These are phyloP conservation scores for Bos indicus DNA, from an alignment of 2,113 vertebrate species.

Conservation along the genomic window DNA sequence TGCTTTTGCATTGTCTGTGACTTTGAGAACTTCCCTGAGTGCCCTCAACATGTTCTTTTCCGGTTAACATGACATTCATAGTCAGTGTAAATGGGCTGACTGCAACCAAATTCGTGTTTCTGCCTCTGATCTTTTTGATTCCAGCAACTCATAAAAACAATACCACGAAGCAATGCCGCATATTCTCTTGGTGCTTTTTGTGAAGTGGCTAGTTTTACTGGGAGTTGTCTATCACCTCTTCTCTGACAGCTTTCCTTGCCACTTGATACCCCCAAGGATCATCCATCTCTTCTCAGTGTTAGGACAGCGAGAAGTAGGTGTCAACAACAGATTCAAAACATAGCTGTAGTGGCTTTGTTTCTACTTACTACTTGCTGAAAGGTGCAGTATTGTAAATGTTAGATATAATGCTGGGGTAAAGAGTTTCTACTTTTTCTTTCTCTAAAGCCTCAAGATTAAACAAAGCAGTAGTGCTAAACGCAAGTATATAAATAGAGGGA, in stretches of 20 bases:
- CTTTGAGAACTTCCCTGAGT: not conserved
- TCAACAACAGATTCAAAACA: not conserved
- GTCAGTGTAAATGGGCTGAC: not conserved
- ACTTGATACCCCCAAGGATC: not conserved
- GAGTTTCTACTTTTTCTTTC: not conserved
- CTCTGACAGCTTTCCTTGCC: not conserved
- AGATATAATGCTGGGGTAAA: not conserved
- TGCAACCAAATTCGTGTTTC: not conserved
- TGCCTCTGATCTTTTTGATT: not conserved
- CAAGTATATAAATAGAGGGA: not conserved
- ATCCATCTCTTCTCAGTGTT: not conserved
- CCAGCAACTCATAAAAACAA: not conserved
- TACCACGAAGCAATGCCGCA: not conserved
- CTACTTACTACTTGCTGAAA: not conserved
- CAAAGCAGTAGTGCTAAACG: not conserved
- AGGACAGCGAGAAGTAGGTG: not conserved
- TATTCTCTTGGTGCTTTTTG: not conserved
- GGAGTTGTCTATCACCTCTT: not conserved
- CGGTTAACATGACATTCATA: not conserved
- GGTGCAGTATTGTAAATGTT: not conserved
- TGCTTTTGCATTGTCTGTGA: not conserved
- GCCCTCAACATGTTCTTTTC: not conserved
- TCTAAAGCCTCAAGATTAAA: not conserved
- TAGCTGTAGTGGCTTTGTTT: not conserved
- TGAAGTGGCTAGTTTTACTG: not conserved